Conservation (phyloP, 2,797 vertebrate genomes). For the Gorsachius magnificus region DNA sequence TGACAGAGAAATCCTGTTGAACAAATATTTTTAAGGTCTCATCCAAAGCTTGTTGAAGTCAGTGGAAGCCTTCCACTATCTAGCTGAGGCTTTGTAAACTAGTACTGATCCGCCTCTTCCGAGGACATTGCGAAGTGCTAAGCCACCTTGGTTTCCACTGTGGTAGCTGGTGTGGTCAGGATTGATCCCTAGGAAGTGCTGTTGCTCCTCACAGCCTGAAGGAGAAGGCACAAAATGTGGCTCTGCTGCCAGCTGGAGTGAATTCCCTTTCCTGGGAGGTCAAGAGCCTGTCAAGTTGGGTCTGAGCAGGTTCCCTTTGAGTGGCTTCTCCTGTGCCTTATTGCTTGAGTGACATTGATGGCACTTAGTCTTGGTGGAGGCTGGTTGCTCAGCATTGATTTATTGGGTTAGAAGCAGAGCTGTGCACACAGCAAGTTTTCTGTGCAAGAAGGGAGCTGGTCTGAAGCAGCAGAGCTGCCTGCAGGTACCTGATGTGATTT, state of each 20-base stretch:
- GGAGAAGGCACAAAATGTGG: not conserved
- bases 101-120: not conserved
- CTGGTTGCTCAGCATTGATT: not conserved
- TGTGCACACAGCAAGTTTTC: not conserved
- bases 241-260: not conserved
- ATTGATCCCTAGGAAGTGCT: not conserved
- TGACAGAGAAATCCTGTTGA: not conserved
- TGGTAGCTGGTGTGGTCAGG: not conserved
- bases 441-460: not conserved
- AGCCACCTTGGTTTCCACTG: not conserved
- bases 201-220: not conserved
- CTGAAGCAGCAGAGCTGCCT: not conserved
- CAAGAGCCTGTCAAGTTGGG: not conserved
- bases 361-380: not conserved
- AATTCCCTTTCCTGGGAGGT: not conserved
- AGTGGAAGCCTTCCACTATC: not conserved
- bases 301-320: not conserved
- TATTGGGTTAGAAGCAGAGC: not conserved
- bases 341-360: not conserved
- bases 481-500: not conserved
- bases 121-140: not conserved
- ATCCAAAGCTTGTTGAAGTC: not conserved
- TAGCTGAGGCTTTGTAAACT: not conserved
- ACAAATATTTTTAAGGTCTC: not conserved
- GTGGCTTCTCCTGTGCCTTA: not conserved